Base-by-base conservation (phyloP, 1,140 invertebrate species). In the Sarcophaga bullata region DNA sequence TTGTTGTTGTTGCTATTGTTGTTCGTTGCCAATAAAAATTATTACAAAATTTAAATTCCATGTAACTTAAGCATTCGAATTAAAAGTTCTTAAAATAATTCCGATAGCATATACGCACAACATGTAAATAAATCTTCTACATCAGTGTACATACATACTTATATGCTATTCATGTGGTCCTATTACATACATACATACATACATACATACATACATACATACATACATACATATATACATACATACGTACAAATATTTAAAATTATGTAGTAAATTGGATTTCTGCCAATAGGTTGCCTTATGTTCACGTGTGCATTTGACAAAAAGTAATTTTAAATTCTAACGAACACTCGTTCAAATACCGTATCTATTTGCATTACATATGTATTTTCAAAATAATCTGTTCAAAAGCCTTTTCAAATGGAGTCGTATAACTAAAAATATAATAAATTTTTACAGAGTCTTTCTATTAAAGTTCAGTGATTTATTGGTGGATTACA, bases 301-400 rank as follows among this genome's bases (percentile, higher is more conserved):
- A 78, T 46, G n/a, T 78, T 78, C 75, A 78, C 75, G 75, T 78
- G 75, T 19, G 8, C 62, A 19, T 68, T 25, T 68, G 17, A 68
- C 62, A 68, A 68, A 19, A 68, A 68, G 17, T 68, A 19, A 68
- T 68, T 68, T 68, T 68, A 68, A 68, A 68, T 19, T 25, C 10
- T n/a, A 58, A 58, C 25, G 4, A 37, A 37, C 4, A 37, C 25
- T 37, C 4, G 25, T 4, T 37, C 25, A 37, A 37, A 37, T 37
- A 37, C 25, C 25, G 25, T 37, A 4, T 37, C 25, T 37, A 37
- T 37, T 37, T 37, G 25, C 25, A 37, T 37, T 37, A 37, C 25
- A 37, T 2, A 37, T 37, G 25, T 4, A 37, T 37, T 37, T 37
- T 37, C 25, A 37, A 37, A 37, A 37, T 37, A 4, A 37, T 37